Evolutionary conservation across 2,888 invertebrate genomes (phyloP), one percentile per base, ranked within the genome.

Genomic region (Lapara coniferarum): DNA sequence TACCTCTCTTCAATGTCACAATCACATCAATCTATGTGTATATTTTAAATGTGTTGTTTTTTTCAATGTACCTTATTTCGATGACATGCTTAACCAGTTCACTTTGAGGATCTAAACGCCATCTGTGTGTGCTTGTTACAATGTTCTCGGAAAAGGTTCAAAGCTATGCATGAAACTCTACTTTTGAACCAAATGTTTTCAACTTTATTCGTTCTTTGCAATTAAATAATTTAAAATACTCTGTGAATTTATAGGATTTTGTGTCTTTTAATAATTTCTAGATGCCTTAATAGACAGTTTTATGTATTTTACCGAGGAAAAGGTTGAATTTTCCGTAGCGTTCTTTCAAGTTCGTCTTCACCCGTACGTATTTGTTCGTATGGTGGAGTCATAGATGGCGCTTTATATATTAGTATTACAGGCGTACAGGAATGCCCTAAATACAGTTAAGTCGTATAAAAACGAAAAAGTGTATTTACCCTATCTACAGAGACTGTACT

Each of bases 331-430:
- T 19, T 49, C 6, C 2, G 49, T 44, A 16, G 13, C 63, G 19
- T 44, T 37, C 37, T 37, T 37, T 37, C 37, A 37, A 10, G 19
- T 19, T 16, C 16, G n/a, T 16, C 44, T 19, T 19, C 19, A 13
- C 19, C 5, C 49, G 49, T 46, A 55, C 55, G 19, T 55, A 49
- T 63, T 49, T 49, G 49, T 49, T 63, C 19, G 2, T 13, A 49
- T 19, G 16, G 49, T 49, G 5, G 13, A 49, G 13, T 13, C 49
- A 63, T 7, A 63, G 63, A 63, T 63, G 63, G 63, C 63, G 63
- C 59, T 63, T 59, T 5, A 46, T 2, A 53, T 55, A 19, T 19
- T 55, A 19, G 0, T 19, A 0, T 37, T 25, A 3, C 13, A 56
- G 6, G 25, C 25, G 12, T 56, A 4, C 6, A 13, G 6, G 13